Base-by-base conservation (phyloP, 2,888 invertebrate species). In the Iphiclides podalirius region DNA sequence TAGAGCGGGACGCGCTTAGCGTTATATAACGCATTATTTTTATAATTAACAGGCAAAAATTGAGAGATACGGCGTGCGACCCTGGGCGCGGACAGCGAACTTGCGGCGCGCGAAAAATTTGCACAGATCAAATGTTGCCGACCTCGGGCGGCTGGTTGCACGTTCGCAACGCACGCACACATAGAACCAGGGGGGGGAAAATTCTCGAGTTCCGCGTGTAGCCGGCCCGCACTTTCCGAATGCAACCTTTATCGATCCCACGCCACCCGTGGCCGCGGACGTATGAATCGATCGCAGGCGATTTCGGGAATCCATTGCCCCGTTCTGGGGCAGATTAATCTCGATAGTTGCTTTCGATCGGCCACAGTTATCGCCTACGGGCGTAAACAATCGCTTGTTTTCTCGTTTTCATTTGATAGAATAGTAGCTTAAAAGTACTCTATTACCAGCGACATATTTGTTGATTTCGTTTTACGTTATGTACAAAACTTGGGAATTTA, bases 21-120 rank as follows among this genome's bases (percentile, higher is more conserved):
- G 76, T 88, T 88, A 88, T 85, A 87, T 87, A 88, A 88, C 86
- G 82, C 86, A 87, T 88, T 88, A 87, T 88, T 88, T 87, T 88
- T 87, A 87, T 87, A 88, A 88, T 88, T 88, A 88, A 87, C 88
- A 86, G 80, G 79, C 88, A 86, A 86, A 87, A 88, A 79, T 87
- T 83, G 79, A 85, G 83, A 83, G 85, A 87, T 86, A 87, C 85
- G 77, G 80, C 66, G 71, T 67, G 76, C 78, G 88, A 67, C 88
- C 88, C 78, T 88, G 88, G 81, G 67, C 59, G 68, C 78, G 87
- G 87, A 54, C 84, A 83, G 69, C 79, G 87, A 85, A 83, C 87
- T 79, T 76, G 68, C 68, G 70, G 70, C 76, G 76, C 85, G 45
- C 50, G 50, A 45, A 73, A 86, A 87, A 85, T 88, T 88, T 87